Evolutionary conservation across 2,113 vertebrate genomes (phyloP).

Genomic region (Carassius auratus): DNA sequence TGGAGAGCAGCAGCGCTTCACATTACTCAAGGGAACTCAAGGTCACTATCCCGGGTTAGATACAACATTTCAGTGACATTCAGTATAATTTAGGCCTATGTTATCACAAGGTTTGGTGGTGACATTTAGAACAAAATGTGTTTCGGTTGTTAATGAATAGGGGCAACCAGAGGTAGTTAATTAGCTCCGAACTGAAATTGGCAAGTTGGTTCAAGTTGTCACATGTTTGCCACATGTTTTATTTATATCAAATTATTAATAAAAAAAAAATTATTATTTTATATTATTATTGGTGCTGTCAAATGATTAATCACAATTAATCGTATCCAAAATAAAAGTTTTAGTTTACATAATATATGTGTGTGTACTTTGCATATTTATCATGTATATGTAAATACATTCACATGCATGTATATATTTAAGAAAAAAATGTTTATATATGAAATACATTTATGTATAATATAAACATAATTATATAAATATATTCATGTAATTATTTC

Average conservation of each 20-base stretch:
- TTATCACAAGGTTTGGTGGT: background rate
- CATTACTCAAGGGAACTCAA: background rate
- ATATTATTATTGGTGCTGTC: background rate
- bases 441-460: too few species aligned
- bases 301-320: too few species aligned
- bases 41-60: background rate
- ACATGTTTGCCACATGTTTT: background rate
- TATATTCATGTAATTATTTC: too few species aligned
- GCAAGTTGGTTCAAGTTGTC: background rate
- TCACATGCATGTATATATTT: too few species aligned
- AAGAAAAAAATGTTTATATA: too few species aligned
- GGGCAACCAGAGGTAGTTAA: background rate
- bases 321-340: too few species aligned
- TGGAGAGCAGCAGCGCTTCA: constrained; percentile 50
- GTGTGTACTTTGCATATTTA: too few species aligned
- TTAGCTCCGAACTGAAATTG: background rate
- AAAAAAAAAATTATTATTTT: background rate
- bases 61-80: background rate
- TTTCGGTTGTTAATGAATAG: background rate
- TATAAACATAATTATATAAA: too few species aligned
- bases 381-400: too few species aligned
- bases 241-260: background rate
- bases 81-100: background rate
- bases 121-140: background rate
- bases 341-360: too few species aligned